These are phyloP conservation scores for Parnassius glacialis DNA, from an alignment of 2,888 invertebrate species.

Conservation along the genomic window DNA sequence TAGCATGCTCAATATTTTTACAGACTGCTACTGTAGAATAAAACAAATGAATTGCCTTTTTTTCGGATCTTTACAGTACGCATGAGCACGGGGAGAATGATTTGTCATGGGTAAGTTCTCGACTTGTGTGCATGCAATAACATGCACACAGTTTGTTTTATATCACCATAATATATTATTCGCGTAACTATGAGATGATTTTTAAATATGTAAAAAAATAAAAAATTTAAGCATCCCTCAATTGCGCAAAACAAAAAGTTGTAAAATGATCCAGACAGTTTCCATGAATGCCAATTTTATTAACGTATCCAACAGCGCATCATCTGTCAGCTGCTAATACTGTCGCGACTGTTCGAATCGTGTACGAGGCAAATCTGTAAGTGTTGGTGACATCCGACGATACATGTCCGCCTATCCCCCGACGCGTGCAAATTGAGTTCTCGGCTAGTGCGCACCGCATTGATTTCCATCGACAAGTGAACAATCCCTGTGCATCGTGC, in stretches of 20 bases:
- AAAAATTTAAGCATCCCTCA: too few relatives aligned
- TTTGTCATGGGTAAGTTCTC: too few relatives aligned
- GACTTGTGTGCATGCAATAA: too few relatives aligned
- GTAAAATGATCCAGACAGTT: slow-evolving; percentile 5
- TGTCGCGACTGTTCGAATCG: slow-evolving; percentile 30
- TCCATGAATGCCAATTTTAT: slow-evolving; percentile 14
- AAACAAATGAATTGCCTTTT: too few relatives aligned
- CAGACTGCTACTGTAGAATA: too few relatives aligned
- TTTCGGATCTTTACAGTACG: too few relatives aligned
- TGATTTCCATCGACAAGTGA: slow-evolving; percentile 58
- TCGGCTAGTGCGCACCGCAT: slow-evolving; percentile 50
- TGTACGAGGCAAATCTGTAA: slow-evolving; percentile 39
- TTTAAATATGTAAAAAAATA: too few relatives aligned
- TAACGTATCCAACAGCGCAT: slow-evolving; percentile 28
- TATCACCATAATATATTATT: too few relatives aligned
- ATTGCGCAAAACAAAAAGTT: too few relatives aligned
- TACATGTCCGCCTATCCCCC: slow-evolving; percentile 48
- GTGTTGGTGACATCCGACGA: slow-evolving; percentile 62
- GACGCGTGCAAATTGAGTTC: slow-evolving; percentile 67
- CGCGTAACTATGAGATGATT: too few relatives aligned
- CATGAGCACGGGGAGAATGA: too few relatives aligned
- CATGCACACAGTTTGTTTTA: too few relatives aligned
- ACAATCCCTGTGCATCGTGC: slow-evolving; percentile 32
- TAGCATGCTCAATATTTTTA: background rate
- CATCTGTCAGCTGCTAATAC: slow-evolving; percentile 36